phyloP scores from a whole-genome alignment of 2,797 vertebrate species.

The Chrosomus eos region DNA sequence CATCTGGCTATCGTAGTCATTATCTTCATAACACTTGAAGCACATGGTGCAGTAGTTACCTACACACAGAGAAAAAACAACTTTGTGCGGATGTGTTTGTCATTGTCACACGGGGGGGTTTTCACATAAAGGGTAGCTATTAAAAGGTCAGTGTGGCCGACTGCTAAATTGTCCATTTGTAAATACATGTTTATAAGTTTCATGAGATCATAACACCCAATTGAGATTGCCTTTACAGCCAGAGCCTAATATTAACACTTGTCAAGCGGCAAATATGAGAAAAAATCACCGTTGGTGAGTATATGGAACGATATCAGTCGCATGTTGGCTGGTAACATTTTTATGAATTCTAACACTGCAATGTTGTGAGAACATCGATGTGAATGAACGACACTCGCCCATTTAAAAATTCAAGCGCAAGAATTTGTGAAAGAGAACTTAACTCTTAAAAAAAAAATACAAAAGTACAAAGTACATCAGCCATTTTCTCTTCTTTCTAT shows the following conservation, averaged over 20 bases:
- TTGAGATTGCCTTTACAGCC: background rate
- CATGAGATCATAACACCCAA: background rate
- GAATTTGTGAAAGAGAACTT: background rate
- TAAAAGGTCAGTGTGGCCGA: background rate
- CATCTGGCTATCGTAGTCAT: slow-evolving; percentile 94
- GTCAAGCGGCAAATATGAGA: no score
- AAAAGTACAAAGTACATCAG: no score
- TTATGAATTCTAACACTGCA: background rate
- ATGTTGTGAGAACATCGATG: background rate
- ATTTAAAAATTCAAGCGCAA: background rate
- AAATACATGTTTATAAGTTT: background rate
- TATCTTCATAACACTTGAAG: slow-evolving; percentile 93
- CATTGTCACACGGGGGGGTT: background rate
- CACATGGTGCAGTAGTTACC: slow-evolving; percentile 95
- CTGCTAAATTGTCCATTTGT: background rate
- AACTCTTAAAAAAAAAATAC: no score
- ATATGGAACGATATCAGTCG: background rate
- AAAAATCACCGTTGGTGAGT: no score
- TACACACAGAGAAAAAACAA: slow-evolving; percentile 54
- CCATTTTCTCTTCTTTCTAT: no score
- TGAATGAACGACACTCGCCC: background rate
- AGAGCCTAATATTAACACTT: background rate
- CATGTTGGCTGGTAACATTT: background rate
- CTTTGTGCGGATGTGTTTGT: background rate
- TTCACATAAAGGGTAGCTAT: background rate